phyloP scores from a whole-genome alignment of 1,140 invertebrate genomes.

The Papilio helenus region DNA sequence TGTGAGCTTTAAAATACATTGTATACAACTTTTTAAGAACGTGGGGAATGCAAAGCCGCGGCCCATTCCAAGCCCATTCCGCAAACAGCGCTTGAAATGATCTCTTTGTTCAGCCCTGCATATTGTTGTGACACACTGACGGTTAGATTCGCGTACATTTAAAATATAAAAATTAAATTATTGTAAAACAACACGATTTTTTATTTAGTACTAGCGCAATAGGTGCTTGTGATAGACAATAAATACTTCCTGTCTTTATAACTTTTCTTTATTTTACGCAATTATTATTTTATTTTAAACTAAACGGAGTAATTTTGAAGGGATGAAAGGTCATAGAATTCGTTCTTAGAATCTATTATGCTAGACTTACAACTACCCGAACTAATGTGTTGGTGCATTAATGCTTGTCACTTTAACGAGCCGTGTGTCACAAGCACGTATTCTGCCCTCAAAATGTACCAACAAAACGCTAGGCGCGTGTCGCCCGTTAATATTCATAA shows the following conservation, averaged over 20 bases:
- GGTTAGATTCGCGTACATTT: not conserved
- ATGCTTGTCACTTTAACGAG: not conserved
- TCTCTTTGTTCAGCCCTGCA: constrained; percentile 14
- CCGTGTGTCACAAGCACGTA: constrained; percentile 27
- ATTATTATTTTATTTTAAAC: no score
- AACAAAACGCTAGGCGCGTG: constrained; percentile 25
- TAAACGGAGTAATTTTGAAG: no score
- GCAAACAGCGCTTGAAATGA: constrained; percentile 26
- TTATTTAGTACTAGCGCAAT: no score
- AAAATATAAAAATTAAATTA: no score
- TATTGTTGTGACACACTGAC: constrained; percentile 19
- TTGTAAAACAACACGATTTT: no score
- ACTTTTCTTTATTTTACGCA: no score
- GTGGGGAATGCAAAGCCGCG: constrained; percentile 21
- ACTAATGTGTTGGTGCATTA: not conserved
- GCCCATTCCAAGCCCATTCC: not conserved
- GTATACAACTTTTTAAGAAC: not conserved
- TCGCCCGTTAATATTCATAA: constrained; percentile 35
- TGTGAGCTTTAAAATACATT: not conserved
- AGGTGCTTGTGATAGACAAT: no score
- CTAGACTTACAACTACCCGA: no score
- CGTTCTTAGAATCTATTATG: no score
- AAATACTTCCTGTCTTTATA: no score
- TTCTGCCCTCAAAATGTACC: constrained; percentile 22
- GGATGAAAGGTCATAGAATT: no score